Percentiles rank a stretch among this genome's conserved stretches.
Evolutionary conservation across 2,888 invertebrate species (phyloP).

Genomic region (Ceramica pisi): DNA sequence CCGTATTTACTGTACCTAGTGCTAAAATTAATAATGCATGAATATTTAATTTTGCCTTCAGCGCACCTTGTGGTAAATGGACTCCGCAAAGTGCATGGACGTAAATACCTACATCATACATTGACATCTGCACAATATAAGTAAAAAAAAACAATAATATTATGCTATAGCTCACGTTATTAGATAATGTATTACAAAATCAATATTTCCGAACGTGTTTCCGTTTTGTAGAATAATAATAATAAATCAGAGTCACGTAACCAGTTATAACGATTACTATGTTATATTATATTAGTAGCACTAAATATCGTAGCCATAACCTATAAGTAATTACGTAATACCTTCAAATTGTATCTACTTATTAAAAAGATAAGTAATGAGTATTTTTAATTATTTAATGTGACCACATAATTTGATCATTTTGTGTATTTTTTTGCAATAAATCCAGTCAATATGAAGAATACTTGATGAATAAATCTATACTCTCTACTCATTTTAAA

Average conservation of each 20-base stretch:
- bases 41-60: slow-evolving; percentile 6
- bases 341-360: background rate
- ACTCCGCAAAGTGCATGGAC: background rate
- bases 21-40: background rate
- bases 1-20: background rate
- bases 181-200: slow-evolving; percentile 31
- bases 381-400: too few species aligned
- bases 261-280: background rate
- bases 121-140: background rate
- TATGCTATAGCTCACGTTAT: slow-evolving; percentile 19
- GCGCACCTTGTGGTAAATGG: background rate
- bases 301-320: background rate
- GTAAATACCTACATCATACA: too few species aligned
- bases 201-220: slow-evolving; percentile 14
- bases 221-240: background rate
- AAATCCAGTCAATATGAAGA: too few species aligned
- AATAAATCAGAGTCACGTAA: slow-evolving; percentile 23
- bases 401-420: too few species aligned
- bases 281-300: background rate
- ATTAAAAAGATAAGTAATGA: too few species aligned
- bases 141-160: slow-evolving; percentile 2
- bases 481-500: too few species aligned
- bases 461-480: too few species aligned
- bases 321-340: background rate
- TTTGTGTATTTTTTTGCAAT: too few species aligned